Conservation (phyloP, 2,888 invertebrate genomes). For the Rosalia funebris region DNA sequence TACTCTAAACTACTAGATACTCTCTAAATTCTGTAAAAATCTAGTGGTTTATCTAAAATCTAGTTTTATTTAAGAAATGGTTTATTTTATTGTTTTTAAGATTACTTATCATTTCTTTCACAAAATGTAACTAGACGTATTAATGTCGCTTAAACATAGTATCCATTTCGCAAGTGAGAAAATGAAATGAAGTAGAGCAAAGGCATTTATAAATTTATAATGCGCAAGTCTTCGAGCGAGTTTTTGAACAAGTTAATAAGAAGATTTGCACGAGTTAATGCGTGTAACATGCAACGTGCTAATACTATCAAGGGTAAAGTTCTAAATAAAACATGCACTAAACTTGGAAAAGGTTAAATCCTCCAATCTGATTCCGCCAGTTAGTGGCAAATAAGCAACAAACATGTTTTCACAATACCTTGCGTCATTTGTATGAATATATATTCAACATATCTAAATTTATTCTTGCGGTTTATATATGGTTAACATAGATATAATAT, state of each 20-base stretch:
- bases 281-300: slow-evolving; percentile 34
- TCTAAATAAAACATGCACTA: slow-evolving; percentile 34
- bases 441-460: slow-evolving; percentile 19
- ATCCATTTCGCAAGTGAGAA: too few relatives aligned
- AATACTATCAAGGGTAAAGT: slow-evolving; percentile 29
- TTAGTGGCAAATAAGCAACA: slow-evolving; percentile 28
- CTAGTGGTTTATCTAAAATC: too few relatives aligned
- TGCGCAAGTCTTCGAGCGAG: slow-evolving; percentile 7
- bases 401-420: slow-evolving; percentile 14
- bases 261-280: slow-evolving; percentile 35
- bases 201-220: slow-evolving; percentile 18
- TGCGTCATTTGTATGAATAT: slow-evolving; percentile 24
- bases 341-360: slow-evolving; percentile 34
- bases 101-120: too few relatives aligned
- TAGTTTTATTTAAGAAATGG: too few relatives aligned
- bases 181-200: not conserved
- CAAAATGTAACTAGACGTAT: too few relatives aligned
- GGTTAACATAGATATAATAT: slow-evolving; percentile 18
- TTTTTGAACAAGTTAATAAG: slow-evolving; percentile 27
- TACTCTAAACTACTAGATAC: too few relatives aligned
- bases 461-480: slow-evolving; percentile 2
- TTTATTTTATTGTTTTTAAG: too few relatives aligned
- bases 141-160: too few relatives aligned
- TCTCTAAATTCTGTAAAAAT: too few relatives aligned
- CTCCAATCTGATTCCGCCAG: slow-evolving; percentile 37